Evolutionary conservation across 2,888 invertebrate species (phyloP).

Genomic region (Ernsta delagoae): DNA sequence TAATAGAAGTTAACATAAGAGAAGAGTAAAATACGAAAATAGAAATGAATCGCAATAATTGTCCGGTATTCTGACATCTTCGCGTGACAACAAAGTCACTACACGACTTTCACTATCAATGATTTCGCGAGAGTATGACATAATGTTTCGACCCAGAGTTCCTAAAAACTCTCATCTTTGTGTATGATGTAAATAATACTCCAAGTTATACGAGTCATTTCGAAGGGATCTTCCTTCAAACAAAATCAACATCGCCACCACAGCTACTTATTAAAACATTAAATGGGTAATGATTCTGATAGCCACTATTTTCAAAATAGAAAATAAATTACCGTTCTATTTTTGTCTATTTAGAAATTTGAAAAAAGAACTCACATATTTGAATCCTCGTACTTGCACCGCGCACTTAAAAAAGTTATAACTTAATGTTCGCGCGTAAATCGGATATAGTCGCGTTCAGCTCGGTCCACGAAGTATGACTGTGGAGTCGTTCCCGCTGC

Average conservation of each 20-base stretch:
- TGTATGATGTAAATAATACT: too few relatives aligned
- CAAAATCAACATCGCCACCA: neutral
- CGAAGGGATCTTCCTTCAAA: neutral
- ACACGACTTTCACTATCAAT: slow-evolving; percentile 42
- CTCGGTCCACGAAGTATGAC: slow-evolving; percentile 65
- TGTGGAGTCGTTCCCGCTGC: slow-evolving; percentile 70
- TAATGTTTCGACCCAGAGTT: slow-evolving; percentile 33
- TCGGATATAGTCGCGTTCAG: slow-evolving; percentile 52
- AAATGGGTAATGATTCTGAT: neutral
- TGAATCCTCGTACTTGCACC: slow-evolving; percentile 55
- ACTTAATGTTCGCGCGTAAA: slow-evolving; percentile 53
- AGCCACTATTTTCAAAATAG: neutral
- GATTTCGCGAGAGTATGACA: slow-evolving; percentile 39
- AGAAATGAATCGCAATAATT: too few relatives aligned
- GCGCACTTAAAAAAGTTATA: slow-evolving; percentile 53
- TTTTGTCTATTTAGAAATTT: neutral
- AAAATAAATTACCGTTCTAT: neutral
- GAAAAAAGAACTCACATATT: slow-evolving; percentile 40
- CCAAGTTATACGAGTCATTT: too few relatives aligned
- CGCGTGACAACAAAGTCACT: slow-evolving; percentile 31
- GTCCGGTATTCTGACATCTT: slow-evolving; percentile 3
- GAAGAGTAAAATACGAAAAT: neutral
- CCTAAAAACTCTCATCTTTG: slow-evolving; percentile 1
- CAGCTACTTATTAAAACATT: neutral
- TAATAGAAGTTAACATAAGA: neutral